Percentiles rank a stretch among this genome's conserved stretches.
These are phyloP conservation scores for Halictus quadricinctus DNA, from an alignment of 2,888 invertebrate species.

Conservation along the genomic window DNA sequence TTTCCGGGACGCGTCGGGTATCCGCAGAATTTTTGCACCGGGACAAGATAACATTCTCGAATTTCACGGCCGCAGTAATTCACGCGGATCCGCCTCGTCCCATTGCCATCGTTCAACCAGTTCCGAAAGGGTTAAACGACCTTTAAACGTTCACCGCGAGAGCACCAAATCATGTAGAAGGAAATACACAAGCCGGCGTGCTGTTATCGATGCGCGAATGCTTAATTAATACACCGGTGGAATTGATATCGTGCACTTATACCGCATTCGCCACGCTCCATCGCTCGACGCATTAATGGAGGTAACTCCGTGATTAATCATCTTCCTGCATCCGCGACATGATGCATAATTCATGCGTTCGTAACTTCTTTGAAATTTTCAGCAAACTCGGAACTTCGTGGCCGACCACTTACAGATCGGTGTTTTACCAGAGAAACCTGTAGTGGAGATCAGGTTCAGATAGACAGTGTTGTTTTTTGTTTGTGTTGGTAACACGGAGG, in stretches of 20 bases:
- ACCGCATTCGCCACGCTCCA: conserved; percentile 42
- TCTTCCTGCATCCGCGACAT: conserved; percentile 17
- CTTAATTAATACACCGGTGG: conserved; percentile 36
- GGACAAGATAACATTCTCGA: background rate
- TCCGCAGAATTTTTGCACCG: background rate
- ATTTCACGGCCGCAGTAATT: conserved; percentile 8
- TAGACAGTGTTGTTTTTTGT: background rate
- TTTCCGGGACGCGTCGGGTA: background rate
- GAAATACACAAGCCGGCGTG: background rate
- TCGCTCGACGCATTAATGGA: conserved; percentile 34
- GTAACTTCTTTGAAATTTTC: conserved; percentile 37
- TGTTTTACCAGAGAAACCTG: background rate
- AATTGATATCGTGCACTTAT: conserved; percentile 39
- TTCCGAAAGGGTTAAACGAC: conserved; percentile 16
- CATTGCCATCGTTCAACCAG: conserved; percentile 16
- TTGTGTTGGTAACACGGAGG: background rate
- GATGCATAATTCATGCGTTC: conserved; percentile 45
- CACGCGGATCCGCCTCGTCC: background rate
- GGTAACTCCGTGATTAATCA: conserved; percentile 41
- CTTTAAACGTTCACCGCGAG: background rate
- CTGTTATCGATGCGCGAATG: conserved; percentile 11
- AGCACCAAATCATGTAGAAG: conserved; percentile 4
- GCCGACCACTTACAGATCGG: background rate
- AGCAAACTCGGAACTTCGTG: conserved; percentile 11
- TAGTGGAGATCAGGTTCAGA: background rate